Evolutionary conservation across 2,797 vertebrate genomes (phyloP).

Genomic region (Arctocebus calabarensis): DNA sequence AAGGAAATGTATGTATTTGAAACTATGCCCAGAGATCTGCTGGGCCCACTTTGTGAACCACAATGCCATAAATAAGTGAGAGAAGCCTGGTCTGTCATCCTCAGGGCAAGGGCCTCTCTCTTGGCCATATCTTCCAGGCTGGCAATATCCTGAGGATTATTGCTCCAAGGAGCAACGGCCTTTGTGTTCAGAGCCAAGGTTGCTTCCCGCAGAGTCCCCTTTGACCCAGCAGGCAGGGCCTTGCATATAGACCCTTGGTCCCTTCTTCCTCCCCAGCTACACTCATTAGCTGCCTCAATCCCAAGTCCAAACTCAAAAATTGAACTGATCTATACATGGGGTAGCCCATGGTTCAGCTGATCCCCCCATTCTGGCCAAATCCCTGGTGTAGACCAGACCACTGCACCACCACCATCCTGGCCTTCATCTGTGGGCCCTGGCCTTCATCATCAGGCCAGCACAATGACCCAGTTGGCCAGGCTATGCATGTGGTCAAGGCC

Average conservation of each 20-base stretch:
- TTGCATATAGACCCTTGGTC: not conserved
- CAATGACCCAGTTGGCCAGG: conserved; percentile 54
- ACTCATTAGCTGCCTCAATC: not conserved
- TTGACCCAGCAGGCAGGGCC: conserved; percentile 21
- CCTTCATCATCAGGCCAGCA: not conserved
- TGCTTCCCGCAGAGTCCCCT: not conserved
- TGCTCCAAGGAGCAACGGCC: conserved; percentile 27
- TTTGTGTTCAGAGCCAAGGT: conserved; percentile 47
- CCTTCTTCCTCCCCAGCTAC: not conserved
- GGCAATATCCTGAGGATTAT: conserved; percentile 53
- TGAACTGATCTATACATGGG: not conserved
- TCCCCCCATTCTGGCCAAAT: not conserved
- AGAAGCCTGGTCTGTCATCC: conserved; percentile 61
- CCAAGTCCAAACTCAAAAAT: conserved; percentile 12
- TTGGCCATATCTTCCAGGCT: conserved; percentile 43
- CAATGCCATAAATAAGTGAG: conserved; percentile 75
- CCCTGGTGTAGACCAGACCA: not conserved
- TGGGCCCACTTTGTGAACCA: conserved; percentile 71
- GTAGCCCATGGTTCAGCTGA: conserved; percentile 6
- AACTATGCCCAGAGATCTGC: conserved; percentile 77
- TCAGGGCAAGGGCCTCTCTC: conserved; percentile 58
- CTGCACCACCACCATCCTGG: not conserved
- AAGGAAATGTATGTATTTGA: conserved; percentile 80
- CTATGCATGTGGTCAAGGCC: not conserved
- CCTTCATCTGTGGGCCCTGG: not conserved